Conservation (phyloP, 2,888 invertebrate genomes). For the Antheraea yamamai region DNA sequence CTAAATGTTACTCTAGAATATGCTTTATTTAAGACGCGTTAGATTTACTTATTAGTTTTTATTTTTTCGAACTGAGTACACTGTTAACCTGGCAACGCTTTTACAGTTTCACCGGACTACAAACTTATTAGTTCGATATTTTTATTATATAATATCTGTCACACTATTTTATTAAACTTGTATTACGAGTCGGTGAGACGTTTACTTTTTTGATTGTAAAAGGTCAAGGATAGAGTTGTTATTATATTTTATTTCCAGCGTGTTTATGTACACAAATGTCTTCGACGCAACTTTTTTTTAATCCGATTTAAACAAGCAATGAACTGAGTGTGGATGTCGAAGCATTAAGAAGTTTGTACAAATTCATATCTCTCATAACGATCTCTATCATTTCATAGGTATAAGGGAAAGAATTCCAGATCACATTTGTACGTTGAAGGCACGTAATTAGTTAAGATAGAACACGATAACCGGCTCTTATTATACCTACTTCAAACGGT, state of each 20-base stretch:
- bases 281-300: too few relatives aligned
- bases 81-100: too few relatives aligned
- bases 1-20: too few relatives aligned
- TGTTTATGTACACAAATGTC: background rate
- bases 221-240: background rate
- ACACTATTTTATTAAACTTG: too few relatives aligned
- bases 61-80: too few relatives aligned
- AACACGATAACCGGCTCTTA: constrained; percentile 11
- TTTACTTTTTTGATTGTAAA: background rate
- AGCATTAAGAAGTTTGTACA: background rate
- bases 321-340: background rate
- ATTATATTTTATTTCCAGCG: background rate
- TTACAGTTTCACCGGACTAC: too few relatives aligned
- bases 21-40: too few relatives aligned
- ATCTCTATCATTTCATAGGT: background rate
- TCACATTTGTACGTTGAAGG: background rate
- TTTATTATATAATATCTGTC: too few relatives aligned
- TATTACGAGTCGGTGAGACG: background rate
- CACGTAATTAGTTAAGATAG: constrained; percentile 14
- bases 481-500: constrained; percentile 11
- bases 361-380: background rate
- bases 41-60: too few relatives aligned
- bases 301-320: too few relatives aligned
- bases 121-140: too few relatives aligned
- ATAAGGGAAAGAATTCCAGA: background rate